These are phyloP conservation scores for Scylla paramamosain DNA, from an alignment of 1,140 invertebrate species.

Conservation along the genomic window DNA sequence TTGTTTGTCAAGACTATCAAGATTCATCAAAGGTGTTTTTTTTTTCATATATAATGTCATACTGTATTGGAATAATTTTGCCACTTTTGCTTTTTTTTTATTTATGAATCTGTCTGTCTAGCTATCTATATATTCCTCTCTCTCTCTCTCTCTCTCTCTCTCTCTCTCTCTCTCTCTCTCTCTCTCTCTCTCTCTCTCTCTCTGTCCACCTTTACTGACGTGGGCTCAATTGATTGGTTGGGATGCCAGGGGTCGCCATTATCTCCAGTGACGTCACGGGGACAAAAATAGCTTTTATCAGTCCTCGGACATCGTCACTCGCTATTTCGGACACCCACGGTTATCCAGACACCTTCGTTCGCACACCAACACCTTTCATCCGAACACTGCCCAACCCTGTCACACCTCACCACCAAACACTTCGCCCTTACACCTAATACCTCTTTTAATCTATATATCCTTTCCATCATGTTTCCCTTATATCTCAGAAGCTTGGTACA, in stretches of 20 bases:
- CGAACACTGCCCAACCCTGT: too few relatives aligned
- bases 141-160: constrained; percentile 3
- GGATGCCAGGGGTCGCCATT: constrained; percentile 17
- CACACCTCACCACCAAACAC: too few relatives aligned
- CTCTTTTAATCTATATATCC: too few relatives aligned
- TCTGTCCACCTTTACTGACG: background rate
- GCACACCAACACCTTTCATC: background rate
- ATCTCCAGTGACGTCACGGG: background rate
- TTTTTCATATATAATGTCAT: too few relatives aligned
- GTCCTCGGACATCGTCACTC: background rate
- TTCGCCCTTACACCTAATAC: too few relatives aligned
- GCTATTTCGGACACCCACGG: background rate
- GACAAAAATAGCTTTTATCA: constrained; percentile 11
- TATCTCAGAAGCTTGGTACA: too few relatives aligned
- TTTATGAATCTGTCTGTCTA: too few relatives aligned
- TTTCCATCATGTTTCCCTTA: too few relatives aligned
- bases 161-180: constrained; percentile 16
- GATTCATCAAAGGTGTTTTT: too few relatives aligned
- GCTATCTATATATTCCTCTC: background rate
- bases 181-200: constrained; percentile 20
- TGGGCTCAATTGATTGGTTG: constrained; percentile 4
- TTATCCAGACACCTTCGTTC: background rate
- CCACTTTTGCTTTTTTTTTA: too few relatives aligned
- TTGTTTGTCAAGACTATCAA: too few relatives aligned
- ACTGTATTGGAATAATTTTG: too few relatives aligned